phyloP scores from a whole-genome alignment of 2,113 vertebrate species.

The Lepisosteus oculatus region DNA sequence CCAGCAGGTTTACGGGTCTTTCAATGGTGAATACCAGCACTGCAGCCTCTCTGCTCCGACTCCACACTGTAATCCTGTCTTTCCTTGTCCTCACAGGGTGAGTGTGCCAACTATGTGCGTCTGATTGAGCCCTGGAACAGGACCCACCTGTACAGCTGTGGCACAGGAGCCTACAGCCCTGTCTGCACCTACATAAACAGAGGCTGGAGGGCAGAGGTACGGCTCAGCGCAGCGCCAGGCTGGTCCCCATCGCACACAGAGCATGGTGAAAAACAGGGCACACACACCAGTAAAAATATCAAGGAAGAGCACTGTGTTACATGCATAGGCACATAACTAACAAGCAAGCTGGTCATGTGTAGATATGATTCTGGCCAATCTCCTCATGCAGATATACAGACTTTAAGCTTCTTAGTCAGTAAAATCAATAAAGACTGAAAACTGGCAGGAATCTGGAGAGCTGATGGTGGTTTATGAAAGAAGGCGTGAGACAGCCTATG shows the following conservation, averaged over 20 bases:
- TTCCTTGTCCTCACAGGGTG: constrained; percentile 40
- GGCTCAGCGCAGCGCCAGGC: neutral
- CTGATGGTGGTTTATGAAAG: too few relatives aligned
- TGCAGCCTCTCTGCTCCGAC: too few relatives aligned
- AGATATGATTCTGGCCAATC: neutral
- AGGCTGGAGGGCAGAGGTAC: constrained; percentile 79
- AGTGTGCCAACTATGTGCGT: constrained; percentile 65
- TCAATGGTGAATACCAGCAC: too few relatives aligned
- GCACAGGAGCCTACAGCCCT: constrained; percentile 78
- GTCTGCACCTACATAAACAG: constrained; percentile 76
- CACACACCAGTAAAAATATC: too few relatives aligned
- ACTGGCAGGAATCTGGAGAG: too few relatives aligned
- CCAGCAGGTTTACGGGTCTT: too few relatives aligned
- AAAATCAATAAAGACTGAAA: too few relatives aligned
- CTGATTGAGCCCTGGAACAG: constrained; percentile 77
- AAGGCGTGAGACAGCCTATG: too few relatives aligned
- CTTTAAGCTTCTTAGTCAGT: too few relatives aligned
- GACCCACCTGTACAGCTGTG: constrained; percentile 78
- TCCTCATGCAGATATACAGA: too few relatives aligned
- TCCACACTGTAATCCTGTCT: neutral
- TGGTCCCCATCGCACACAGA: neutral
- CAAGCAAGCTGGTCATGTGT: constrained; percentile 1
- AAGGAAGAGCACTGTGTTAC: too few relatives aligned
- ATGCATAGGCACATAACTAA: neutral
- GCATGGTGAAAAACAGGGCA: too few relatives aligned